phyloP scores from a whole-genome alignment of 2,888 invertebrate species.

The Argyresthia goedartella region DNA sequence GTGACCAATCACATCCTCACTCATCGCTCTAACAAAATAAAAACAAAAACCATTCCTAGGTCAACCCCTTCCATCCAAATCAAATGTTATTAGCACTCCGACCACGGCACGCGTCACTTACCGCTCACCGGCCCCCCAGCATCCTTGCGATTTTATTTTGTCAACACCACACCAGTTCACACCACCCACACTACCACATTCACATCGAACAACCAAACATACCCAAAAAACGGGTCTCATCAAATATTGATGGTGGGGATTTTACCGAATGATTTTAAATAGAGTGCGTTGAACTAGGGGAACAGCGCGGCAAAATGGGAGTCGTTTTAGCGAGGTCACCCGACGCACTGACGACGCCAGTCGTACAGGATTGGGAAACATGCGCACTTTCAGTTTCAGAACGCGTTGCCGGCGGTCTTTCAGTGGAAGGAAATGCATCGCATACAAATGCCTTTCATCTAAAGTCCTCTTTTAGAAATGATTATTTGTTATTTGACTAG shows the following conservation, averaged over 20 bases:
- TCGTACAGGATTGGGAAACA: neutral
- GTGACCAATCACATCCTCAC: too few relatives aligned
- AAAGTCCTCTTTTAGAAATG: too few relatives aligned
- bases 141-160: slow-evolving; percentile 20
- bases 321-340: slow-evolving; percentile 10
- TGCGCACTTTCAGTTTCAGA: neutral
- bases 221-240: neutral
- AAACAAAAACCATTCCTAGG: too few relatives aligned
- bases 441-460: too few relatives aligned
- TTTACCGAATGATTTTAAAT: neutral
- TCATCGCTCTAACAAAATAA: too few relatives aligned
- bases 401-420: neutral
- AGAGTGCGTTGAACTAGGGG: slow-evolving; percentile 10
- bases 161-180: slow-evolving; percentile 16
- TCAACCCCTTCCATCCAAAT: too few relatives aligned
- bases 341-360: slow-evolving; percentile 3
- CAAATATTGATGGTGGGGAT: neutral
- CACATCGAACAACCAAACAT: neutral
- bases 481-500: too few relatives aligned
- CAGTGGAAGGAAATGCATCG: too few relatives aligned
- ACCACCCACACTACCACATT: neutral
- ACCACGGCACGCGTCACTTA: neutral
- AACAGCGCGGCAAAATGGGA: neutral
- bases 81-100: neutral
- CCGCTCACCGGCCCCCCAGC: slow-evolving; percentile 36